Evolutionary conservation across 2,113 vertebrate species (phyloP), one percentile per base, ranked within the genome.

Genomic region (Cromileptes altivelis): DNA sequence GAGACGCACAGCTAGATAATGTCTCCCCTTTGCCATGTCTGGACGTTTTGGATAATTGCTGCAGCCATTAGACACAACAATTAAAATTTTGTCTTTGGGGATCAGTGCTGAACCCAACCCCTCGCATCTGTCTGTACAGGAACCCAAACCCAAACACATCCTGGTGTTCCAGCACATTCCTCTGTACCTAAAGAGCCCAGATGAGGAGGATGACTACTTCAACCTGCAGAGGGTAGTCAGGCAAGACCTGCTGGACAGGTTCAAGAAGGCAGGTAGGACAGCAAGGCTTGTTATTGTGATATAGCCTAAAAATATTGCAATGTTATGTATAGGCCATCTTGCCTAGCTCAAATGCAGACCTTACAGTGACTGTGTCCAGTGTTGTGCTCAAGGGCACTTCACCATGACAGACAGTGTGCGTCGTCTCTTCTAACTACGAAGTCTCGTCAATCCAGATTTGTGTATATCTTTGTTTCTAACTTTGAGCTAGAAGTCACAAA

Each of bases 81-180:
- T 58, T 73, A 3, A n/a, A 72, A 12, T 80, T 75, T 57, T 60
- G 33, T 73, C 13, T 69, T 13, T 55, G 27, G 19, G 40, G 6
- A 37, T 27, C 8, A 0, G 50, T 10, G 21, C 55, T 47, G 1
- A 37, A 33, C 73, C 10, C n/a, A 25, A 37, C 4, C 6, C 7
- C 10, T 70, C 30, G 6, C 23, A n/a, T 56, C 25, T 79, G 37
- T 89, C 21, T 37, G 4, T 50, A 52, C 75, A 92, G 37, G 25
- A 84, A 60, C 58, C 86, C n/a, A 97, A 96, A 86, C 96, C 86
- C 62, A 92, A 92, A 65, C 97, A 98, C 4, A 68, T 96, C 8
- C 55, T 99, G 42, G 93, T 99, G 68, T 98, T 99, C 91, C 98
- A 99, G 93, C 98, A 99, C 92, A 98, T 99, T 83, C 98, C 98